Percentiles rank a stretch among this genome's conserved stretches.
phyloP scores from a whole-genome alignment of 2,797 vertebrate species.

The Protonibea diacanthus region DNA sequence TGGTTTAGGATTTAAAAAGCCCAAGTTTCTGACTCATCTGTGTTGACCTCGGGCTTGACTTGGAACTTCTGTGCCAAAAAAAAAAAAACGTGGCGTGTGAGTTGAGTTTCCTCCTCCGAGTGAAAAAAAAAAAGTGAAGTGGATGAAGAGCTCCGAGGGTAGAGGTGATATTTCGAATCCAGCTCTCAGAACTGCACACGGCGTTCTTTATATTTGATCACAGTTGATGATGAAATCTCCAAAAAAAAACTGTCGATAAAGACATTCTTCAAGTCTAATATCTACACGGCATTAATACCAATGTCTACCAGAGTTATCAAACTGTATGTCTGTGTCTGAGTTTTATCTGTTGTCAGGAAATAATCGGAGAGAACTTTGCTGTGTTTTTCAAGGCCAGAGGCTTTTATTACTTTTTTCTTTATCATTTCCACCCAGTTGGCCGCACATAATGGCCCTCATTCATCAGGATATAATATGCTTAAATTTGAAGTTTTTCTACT shows the following conservation, averaged over 20 bases:
- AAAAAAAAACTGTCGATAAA: slow-evolving; percentile 65
- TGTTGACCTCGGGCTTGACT: neutral
- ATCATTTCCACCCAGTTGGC: slow-evolving; percentile 36
- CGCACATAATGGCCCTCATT: slow-evolving; percentile 48
- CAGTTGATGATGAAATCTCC: slow-evolving; percentile 67
- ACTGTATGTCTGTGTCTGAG: slow-evolving; percentile 14
- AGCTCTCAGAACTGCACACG: slow-evolving; percentile 15
- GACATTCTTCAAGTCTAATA: slow-evolving; percentile 40
- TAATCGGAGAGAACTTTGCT: slow-evolving; percentile 10
- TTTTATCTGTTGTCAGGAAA: slow-evolving; percentile 18
- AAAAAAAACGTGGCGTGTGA: neutral
- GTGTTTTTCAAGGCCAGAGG: slow-evolving; percentile 17
- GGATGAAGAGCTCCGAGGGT: slow-evolving; percentile 12
- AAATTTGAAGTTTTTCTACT: slow-evolving; percentile 31
- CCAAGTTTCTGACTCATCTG: too few species aligned
- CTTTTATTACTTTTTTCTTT: slow-evolving; percentile 27
- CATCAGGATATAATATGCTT: slow-evolving; percentile 28
- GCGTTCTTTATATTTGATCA: slow-evolving; percentile 69
- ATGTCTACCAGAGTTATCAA: slow-evolving; percentile 9
- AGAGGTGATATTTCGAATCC: slow-evolving; percentile 32
- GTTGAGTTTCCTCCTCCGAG: neutral
- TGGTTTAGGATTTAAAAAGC: neutral
- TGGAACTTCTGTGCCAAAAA: slow-evolving; percentile 5
- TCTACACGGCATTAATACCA: slow-evolving; percentile 53
- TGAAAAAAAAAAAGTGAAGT: neutral